Evolutionary conservation across 2,888 invertebrate genomes (phyloP).

Genomic region (Megaustenia siamemsis): DNA sequence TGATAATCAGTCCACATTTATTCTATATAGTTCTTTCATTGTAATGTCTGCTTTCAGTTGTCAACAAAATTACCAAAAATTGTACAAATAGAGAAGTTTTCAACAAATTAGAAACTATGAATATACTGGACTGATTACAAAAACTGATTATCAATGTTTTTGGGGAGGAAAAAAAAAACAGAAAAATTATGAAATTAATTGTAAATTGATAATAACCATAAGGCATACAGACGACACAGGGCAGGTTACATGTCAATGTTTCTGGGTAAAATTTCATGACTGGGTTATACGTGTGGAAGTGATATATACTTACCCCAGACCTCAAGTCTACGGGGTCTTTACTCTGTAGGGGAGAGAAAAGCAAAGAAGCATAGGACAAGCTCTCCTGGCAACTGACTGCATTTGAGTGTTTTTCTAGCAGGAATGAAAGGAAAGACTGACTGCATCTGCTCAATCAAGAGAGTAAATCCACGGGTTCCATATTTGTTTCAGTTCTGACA

Average conservation of each 20-base stretch:
- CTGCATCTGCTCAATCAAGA: background rate
- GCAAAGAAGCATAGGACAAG: background rate
- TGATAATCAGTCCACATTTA: too few species aligned
- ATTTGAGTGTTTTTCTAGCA: background rate
- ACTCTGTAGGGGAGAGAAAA: slow-evolving; percentile 2
- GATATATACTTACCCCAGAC: background rate
- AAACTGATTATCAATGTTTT: too few species aligned
- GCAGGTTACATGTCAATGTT: background rate
- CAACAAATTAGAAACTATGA: too few species aligned
- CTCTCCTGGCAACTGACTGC: background rate
- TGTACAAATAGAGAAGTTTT: too few species aligned
- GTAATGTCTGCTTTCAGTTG: too few species aligned
- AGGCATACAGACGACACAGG: background rate
- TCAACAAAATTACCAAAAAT: too few species aligned
- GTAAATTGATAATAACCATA: too few species aligned
- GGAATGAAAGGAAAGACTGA: background rate
- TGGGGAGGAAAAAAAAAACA: too few species aligned
- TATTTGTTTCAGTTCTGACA: background rate
- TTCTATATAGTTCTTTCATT: too few species aligned
- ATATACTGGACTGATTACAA: too few species aligned
- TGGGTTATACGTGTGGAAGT: background rate
- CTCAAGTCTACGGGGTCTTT: slow-evolving; percentile 7
- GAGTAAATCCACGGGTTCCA: background rate
- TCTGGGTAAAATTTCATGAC: background rate
- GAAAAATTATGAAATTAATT: too few species aligned